These are phyloP conservation scores for Charina bottae DNA, from an alignment of 2,113 vertebrate genomes.

Conservation along the genomic window DNA sequence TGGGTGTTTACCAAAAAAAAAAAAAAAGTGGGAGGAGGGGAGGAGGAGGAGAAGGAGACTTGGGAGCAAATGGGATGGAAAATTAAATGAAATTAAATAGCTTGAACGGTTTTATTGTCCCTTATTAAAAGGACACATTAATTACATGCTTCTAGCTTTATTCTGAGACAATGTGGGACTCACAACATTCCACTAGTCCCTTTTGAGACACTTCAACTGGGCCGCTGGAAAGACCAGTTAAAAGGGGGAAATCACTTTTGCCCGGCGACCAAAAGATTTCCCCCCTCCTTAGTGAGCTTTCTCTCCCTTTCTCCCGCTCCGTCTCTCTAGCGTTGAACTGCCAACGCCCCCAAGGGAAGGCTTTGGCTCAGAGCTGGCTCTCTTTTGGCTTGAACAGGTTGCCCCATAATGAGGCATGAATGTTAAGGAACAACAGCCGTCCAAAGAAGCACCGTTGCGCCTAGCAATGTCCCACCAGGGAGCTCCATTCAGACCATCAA, in stretches of 20 bases:
- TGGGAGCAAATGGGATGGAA: slow-evolving; percentile 98
- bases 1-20: slow-evolving; percentile 72
- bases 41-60: slow-evolving; percentile 85
- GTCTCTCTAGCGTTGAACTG: slow-evolving; percentile 60
- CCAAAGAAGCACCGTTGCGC: slow-evolving; percentile 79
- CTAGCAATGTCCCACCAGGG: slow-evolving; percentile 84
- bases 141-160: slow-evolving; percentile 96
- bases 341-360: slow-evolving; percentile 74
- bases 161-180: slow-evolving; percentile 90
- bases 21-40: not conserved
- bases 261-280: slow-evolving; percentile 69
- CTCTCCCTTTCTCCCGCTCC: slow-evolving; percentile 11
- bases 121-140: slow-evolving; percentile 96
- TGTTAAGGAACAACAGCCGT: slow-evolving; percentile 83
- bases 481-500: slow-evolving; percentile 79
- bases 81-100: slow-evolving; percentile 99
- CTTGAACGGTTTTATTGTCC: slow-evolving; percentile 93
- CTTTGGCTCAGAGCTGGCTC: slow-evolving; percentile 71
- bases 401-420: slow-evolving; percentile 85
- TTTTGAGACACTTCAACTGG: slow-evolving; percentile 81
- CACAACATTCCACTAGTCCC: slow-evolving; percentile 86
- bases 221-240: slow-evolving; percentile 76
- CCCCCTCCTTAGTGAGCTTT: slow-evolving; percentile 45
- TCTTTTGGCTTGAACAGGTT: slow-evolving; percentile 87
- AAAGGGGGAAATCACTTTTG: slow-evolving; percentile 76